Percentiles rank a stretch among this genome's conserved stretches.
Conservation (phyloP, 2,888 invertebrate genomes). For the Platycheirus rosarum region DNA sequence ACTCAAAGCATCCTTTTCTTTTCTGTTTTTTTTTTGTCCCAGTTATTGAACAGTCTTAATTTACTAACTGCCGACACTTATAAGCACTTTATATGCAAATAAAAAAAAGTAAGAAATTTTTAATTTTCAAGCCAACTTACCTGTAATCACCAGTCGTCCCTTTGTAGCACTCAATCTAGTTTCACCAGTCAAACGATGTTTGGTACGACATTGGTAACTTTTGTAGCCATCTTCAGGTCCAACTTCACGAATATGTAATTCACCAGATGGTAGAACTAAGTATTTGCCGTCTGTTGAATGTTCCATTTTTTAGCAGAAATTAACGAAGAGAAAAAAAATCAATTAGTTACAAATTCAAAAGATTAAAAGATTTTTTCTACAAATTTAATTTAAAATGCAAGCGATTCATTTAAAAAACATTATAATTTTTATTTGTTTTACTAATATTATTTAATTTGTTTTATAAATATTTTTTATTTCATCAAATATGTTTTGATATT, state of each 20-base stretch:
- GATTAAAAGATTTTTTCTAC: slow-evolving; percentile 18
- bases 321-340: slow-evolving; percentile 27
- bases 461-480: neutral
- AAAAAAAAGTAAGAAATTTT: slow-evolving; percentile 62
- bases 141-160: slow-evolving; percentile 96
- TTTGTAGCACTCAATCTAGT: slow-evolving; percentile 96
- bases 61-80: slow-evolving; percentile 65
- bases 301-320: slow-evolving; percentile 1
- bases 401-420: neutral
- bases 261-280: slow-evolving; percentile 96
- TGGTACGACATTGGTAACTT: slow-evolving; percentile 96
- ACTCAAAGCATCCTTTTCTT: no score
- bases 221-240: slow-evolving; percentile 97
- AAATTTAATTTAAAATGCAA: slow-evolving; percentile 60
- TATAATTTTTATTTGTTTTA: neutral
- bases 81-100: slow-evolving; percentile 63
- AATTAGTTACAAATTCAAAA: slow-evolving; percentile 37
- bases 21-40: no score
- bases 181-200: slow-evolving; percentile 96
- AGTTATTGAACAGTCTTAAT: no score
- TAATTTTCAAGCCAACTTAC: slow-evolving; percentile 85
- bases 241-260: slow-evolving; percentile 97
- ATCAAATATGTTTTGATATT: neutral
- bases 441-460: neutral
- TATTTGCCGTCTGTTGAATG: slow-evolving; percentile 93